Percentiles rank a stretch among this genome's conserved stretches.
phyloP scores from a whole-genome alignment of 2,888 invertebrate genomes.

The Mystacides longicornis region DNA sequence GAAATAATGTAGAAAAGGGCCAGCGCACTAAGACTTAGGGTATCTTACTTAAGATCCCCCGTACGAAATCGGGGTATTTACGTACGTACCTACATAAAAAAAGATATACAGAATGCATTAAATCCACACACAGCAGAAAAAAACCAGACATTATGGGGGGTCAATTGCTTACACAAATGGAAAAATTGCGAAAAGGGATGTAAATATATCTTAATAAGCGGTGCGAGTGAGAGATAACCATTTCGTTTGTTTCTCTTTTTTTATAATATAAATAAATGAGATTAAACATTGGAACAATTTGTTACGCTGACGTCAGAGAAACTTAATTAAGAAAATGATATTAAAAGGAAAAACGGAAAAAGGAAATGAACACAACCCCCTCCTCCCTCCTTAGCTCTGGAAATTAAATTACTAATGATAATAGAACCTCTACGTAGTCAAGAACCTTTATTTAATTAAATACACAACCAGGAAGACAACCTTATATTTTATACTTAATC shows the following conservation, averaged over 20 bases:
- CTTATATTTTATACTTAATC: no score
- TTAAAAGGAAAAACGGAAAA: no score
- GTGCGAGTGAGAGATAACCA: neutral
- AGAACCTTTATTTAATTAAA: no score
- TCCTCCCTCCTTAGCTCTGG: no score
- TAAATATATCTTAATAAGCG: slow-evolving; percentile 5
- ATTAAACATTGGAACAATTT: no score
- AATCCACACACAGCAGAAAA: slow-evolving; percentile 24
- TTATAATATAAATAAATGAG: neutral
- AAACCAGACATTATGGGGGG: slow-evolving; percentile 26
- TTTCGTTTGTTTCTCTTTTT: neutral
- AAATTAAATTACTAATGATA: no score
- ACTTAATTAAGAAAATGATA: no score
- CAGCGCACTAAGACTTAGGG: slow-evolving; percentile 11
- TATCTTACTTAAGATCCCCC: slow-evolving; percentile 6
- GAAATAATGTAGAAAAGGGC: slow-evolving; percentile 9
- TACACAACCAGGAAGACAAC: no score
- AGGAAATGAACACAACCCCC: no score
- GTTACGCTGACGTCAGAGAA: no score
- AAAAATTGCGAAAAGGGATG: slow-evolving; percentile 2
- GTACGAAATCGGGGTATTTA: slow-evolving; percentile 5
- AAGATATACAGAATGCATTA: slow-evolving; percentile 25
- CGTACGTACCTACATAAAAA: neutral
- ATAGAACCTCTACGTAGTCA: no score
- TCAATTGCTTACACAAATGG: slow-evolving; percentile 23